phyloP scores from a whole-genome alignment of 1,140 invertebrate species.

The Scaptomyza montana region DNA sequence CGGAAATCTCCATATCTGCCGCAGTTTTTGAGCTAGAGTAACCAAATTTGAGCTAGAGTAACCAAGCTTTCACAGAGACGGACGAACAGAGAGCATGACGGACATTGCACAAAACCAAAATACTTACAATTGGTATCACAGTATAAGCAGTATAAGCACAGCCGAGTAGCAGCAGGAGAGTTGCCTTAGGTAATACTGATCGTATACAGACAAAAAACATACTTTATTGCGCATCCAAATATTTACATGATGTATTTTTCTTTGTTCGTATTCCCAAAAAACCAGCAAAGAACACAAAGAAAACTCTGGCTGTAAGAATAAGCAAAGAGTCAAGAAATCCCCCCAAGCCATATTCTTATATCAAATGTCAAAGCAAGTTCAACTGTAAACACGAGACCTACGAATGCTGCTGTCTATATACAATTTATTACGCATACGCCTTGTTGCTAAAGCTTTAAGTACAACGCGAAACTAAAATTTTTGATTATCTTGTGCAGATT shows the following conservation, averaged over 20 bases:
- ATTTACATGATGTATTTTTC: slow-evolving; percentile 34
- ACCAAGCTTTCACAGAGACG: too few relatives aligned
- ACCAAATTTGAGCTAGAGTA: too few relatives aligned
- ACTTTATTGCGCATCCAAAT: slow-evolving; percentile 37
- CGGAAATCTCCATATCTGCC: too few relatives aligned
- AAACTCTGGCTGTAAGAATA: not conserved
- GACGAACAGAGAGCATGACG: too few relatives aligned
- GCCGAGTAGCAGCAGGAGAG: not conserved
- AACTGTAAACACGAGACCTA: not conserved
- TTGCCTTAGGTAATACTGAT: not conserved
- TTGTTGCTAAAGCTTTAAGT: slow-evolving; percentile 6
- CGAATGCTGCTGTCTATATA: not conserved
- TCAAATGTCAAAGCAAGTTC: slow-evolving; percentile 6
- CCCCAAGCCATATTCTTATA: not conserved
- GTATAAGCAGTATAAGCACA: too few relatives aligned
- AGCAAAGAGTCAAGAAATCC: slow-evolving; percentile 19
- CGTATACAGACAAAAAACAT: slow-evolving; percentile 6
- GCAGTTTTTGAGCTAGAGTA: too few relatives aligned
- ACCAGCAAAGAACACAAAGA: slow-evolving; percentile 48
- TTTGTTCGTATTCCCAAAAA: slow-evolving; percentile 24
- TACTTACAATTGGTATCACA: too few relatives aligned
- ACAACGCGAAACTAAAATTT: not conserved
- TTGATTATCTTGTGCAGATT: slow-evolving; percentile 4
- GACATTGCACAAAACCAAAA: too few relatives aligned
- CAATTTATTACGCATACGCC: slow-evolving; percentile 33